These are phyloP conservation scores for Andrena haemorrhoa DNA, from an alignment of 2,888 invertebrate genomes.

Conservation along the genomic window DNA sequence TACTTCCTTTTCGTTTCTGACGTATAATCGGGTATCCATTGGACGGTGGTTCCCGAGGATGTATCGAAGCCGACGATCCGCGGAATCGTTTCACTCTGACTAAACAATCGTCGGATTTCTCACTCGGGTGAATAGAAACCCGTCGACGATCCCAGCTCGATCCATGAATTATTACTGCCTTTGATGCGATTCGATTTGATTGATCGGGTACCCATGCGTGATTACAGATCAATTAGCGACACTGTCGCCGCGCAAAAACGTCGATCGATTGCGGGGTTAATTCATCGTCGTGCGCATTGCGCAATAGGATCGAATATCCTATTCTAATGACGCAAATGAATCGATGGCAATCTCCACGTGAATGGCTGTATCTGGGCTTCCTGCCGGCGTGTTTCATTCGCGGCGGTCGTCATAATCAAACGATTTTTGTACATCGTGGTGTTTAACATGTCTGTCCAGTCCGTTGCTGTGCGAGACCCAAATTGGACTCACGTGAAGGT, in stretches of 20 bases:
- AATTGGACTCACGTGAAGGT: too few relatives aligned
- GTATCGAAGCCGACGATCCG: conserved; percentile 25
- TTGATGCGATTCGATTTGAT: background rate
- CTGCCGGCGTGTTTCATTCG: background rate
- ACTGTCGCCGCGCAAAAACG: conserved; percentile 9
- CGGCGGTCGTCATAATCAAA: too few relatives aligned
- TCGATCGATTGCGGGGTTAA: background rate
- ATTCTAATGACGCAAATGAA: conserved; percentile 2
- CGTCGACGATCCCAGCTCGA: background rate
- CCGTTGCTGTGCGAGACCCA: too few relatives aligned
- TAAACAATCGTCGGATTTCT: conserved; percentile 27
- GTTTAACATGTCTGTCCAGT: too few relatives aligned
- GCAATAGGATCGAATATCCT: conserved; percentile 14
- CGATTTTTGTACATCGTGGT: too few relatives aligned
- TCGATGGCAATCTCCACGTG: background rate
- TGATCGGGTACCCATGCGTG: background rate
- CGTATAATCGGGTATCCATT: background rate
- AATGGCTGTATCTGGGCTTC: background rate
- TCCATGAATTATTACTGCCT: conserved; percentile 28
- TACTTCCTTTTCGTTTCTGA: conserved; percentile 1
- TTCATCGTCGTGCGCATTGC: background rate
- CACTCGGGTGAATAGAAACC: background rate
- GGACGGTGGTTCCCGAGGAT: background rate
- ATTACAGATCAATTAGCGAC: conserved; percentile 35
- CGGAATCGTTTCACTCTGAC: background rate